Evolutionary conservation across 2,888 invertebrate genomes (phyloP).

Genomic region (Neoascia interrupta): DNA sequence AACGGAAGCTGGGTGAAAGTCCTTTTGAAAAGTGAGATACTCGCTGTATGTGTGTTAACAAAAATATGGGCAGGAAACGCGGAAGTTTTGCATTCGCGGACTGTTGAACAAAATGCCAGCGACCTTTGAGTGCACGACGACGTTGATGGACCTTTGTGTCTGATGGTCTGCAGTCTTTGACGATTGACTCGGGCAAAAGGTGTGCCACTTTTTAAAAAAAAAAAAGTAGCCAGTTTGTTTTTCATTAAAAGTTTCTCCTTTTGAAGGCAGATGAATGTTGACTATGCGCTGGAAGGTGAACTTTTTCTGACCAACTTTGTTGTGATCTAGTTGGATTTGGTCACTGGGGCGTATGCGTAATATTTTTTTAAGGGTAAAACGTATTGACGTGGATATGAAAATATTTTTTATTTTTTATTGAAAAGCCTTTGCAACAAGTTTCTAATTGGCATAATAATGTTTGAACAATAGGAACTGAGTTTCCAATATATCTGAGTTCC

Average conservation of each 20-base stretch:
- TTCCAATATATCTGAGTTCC: no score
- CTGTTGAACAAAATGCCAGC: constrained; percentile 23
- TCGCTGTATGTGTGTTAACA: no score
- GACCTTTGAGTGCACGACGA: constrained; percentile 32
- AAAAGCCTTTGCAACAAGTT: no score
- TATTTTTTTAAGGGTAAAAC: no score
- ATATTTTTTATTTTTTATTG: no score
- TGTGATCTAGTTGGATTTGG: background rate
- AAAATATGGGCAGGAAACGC: constrained; percentile 42
- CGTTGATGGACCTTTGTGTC: constrained; percentile 55
- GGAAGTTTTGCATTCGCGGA: constrained; percentile 18
- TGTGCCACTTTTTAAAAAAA: constrained; percentile 25
- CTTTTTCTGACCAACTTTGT: background rate
- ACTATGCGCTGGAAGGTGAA: background rate
- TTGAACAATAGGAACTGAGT: no score
- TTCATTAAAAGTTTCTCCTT: background rate
- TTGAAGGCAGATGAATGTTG: background rate
- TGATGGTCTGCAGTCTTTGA: constrained; percentile 39
- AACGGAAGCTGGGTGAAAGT: constrained; percentile 17
- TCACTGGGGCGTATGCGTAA: background rate
- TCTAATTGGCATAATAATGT: no score
- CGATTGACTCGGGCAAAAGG: constrained; percentile 14
- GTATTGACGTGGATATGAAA: no score
- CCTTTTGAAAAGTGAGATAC: constrained; percentile 8
- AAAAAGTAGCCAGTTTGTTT: no score